Evolutionary conservation across 1,140 invertebrate genomes (phyloP).

Genomic region (Platorchestia sp.): DNA sequence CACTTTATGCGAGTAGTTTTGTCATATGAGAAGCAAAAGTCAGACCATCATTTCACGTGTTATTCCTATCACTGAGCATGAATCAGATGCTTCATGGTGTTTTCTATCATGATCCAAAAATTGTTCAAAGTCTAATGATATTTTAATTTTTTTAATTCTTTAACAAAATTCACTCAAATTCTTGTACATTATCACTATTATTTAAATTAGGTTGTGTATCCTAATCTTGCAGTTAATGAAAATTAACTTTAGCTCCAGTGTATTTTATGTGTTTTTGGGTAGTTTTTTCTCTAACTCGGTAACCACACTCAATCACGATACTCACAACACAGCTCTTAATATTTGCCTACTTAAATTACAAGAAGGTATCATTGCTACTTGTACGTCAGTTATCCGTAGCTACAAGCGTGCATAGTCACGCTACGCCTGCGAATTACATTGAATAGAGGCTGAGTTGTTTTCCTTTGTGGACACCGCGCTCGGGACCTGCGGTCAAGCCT

Average conservation of each 20-base stretch:
- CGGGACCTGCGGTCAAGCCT: slow-evolving; percentile 41
- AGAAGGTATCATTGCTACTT: not conserved
- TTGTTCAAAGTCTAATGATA: too few species aligned
- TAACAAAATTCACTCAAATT: not conserved
- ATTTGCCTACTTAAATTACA: not conserved
- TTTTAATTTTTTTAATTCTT: not conserved
- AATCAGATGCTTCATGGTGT: not conserved
- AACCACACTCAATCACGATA: not conserved
- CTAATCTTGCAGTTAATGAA: not conserved
- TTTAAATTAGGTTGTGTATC: not conserved
- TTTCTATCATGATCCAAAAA: not conserved
- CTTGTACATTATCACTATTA: not conserved
- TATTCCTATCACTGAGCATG: not conserved
- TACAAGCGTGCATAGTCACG: not conserved
- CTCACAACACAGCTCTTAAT: not conserved
- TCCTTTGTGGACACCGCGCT: not conserved
- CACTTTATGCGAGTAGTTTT: not conserved
- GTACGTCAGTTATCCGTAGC: not conserved
- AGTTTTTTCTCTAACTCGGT: not conserved
- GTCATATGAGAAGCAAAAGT: not conserved
- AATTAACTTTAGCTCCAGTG: not conserved
- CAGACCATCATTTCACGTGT: not conserved
- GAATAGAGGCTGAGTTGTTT: not conserved
- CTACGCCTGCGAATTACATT: not conserved
- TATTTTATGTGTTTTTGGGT: not conserved